Base-by-base conservation (phyloP, 2,888 invertebrate species). In the Ommatoiulus sabulosus region DNA sequence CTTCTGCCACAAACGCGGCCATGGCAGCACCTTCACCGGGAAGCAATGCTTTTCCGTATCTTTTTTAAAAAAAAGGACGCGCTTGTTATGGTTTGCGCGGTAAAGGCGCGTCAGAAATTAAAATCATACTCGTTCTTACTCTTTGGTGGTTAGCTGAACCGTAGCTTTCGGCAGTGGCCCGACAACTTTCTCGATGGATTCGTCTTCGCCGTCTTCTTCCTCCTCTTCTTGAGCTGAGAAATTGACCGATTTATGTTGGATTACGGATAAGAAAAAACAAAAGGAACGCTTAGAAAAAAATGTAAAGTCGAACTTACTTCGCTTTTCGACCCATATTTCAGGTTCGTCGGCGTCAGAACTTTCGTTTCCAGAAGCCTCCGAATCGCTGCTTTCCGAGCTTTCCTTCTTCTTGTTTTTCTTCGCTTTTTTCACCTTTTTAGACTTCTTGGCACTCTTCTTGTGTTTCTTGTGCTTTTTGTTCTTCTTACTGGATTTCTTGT, bases 1-100 rank as follows among this genome's bases (percentile, higher is more conserved):
- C 99, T 93, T 99, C 99, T 0, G 98, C 98, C 15, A 99, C 98
- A 93, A 96, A 99, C 0, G 99, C 99, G 3, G 99, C 99, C 99
- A 99, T 99, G 4, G 99, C 99, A 72, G 99, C 99, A 90, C 94
- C 99, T 94, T 99, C 99, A 89, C 99, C 99, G 0, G 99, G 99
- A 91, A 99, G 93, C 92, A 99, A 93, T 52, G 99, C 99, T 92
- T 97, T 93, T 35, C 94, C 94, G 91, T 90, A 91, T 57, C 90
- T 90, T 84, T 57, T 48, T 48, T 15, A 89, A 88, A 57, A 44
- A 43, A 35, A 35, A 35, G 35, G 35, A 35, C 35, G 35, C 35
- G n/a, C 35, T 1, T 2, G 35, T 35, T 35, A 35, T 35, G 2
- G 35, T 35, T 35, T 35, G 35, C 35, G 2, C 35, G 35, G 35